phyloP scores from a whole-genome alignment of 92 coral and sea anemone genomes.

The Bergia sp. region DNA sequence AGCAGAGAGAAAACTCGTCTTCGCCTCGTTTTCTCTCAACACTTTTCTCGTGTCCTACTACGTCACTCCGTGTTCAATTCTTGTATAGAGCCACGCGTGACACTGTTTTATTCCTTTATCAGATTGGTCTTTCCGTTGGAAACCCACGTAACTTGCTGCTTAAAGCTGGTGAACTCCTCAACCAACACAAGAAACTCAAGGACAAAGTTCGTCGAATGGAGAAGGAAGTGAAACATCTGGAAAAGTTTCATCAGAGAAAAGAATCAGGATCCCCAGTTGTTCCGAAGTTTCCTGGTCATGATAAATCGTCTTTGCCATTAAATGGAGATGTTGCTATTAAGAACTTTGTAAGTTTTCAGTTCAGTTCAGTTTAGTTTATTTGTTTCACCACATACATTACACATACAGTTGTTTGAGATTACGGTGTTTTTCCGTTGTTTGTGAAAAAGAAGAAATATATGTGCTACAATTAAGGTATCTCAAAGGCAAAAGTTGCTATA shows the following conservation, averaged over 20 bases:
- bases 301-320: constrained; percentile 35
- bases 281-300: not conserved
- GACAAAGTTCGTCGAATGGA: constrained; percentile 81
- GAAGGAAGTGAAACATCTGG: constrained; percentile 83
- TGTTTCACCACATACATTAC: no score
- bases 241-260: constrained; percentile 51
- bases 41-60: no score
- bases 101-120: not conserved
- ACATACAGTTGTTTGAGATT: no score
- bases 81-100: no score
- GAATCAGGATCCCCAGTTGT: constrained; percentile 21
- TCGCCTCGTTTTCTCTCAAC: no score
- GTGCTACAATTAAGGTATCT: no score
- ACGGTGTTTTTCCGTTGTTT: no score
- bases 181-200: constrained; percentile 81
- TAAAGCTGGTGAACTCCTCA: constrained; percentile 86
- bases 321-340: constrained; percentile 50
- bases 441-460: no score
- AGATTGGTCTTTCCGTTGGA: constrained; percentile 83
- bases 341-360: constrained; percentile 6
- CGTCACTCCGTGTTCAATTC: no score
- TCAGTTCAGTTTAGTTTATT: no score
- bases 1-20: no score
- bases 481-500: no score
- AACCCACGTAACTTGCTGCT: constrained; percentile 82